Conservation (phyloP, 2,888 invertebrate genomes). For the Chloroclysta siterata region DNA sequence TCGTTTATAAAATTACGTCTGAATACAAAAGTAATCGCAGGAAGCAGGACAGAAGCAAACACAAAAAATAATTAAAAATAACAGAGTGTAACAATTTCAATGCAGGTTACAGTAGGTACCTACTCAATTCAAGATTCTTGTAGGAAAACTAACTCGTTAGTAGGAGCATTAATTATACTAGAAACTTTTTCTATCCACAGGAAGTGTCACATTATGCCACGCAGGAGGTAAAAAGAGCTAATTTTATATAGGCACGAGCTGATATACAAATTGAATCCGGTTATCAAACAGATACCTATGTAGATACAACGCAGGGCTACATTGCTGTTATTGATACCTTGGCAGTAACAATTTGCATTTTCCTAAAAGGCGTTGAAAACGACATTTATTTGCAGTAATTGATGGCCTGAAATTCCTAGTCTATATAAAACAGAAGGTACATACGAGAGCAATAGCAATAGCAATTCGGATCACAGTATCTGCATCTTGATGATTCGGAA, state of each 20-base stretch:
- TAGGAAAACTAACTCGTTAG: slow-evolving; percentile 18
- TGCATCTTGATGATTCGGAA: background rate
- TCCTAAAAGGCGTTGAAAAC: slow-evolving; percentile 22
- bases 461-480: background rate
- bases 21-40: too few species aligned
- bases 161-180: slow-evolving; percentile 1
- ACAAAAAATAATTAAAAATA: too few species aligned
- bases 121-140: background rate
- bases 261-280: slow-evolving; percentile 30
- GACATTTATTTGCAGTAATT: slow-evolving; percentile 4
- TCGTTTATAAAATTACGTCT: too few species aligned
- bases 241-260: slow-evolving; percentile 29
- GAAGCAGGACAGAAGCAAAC: too few species aligned
- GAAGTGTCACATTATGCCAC: slow-evolving; percentile 27
- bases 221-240: slow-evolving; percentile 18
- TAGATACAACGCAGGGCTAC: slow-evolving; percentile 24
- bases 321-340: slow-evolving; percentile 31
- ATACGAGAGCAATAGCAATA: background rate
- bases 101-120: too few species aligned
- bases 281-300: slow-evolving; percentile 28
- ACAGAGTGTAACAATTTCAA: too few species aligned
- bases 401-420: slow-evolving; percentile 1
- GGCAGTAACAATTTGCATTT: slow-evolving; percentile 27
- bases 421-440: background rate
- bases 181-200: slow-evolving; percentile 19